Percentiles rank a stretch among this genome's conserved stretches.
phyloP scores from a whole-genome alignment of 1,140 invertebrate species.

The Diabrotica virgifera region DNA sequence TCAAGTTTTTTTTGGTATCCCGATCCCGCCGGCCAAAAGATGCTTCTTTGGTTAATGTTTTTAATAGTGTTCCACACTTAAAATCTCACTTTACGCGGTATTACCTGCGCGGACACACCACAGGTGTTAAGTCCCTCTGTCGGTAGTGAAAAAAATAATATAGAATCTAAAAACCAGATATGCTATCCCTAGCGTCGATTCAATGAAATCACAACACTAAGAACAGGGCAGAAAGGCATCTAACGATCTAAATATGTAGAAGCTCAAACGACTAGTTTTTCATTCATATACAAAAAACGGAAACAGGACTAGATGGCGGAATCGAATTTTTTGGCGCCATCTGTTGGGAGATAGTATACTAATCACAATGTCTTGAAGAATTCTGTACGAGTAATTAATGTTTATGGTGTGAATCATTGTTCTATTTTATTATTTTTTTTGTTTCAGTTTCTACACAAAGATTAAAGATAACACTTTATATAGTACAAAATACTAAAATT shows the following conservation, averaged over 20 bases:
- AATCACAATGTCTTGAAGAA: no score
- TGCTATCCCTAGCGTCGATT: slow-evolving; percentile 10
- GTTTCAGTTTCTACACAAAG: no score
- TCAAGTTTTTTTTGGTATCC: slow-evolving; percentile 23
- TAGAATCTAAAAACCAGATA: slow-evolving; percentile 13
- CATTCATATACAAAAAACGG: slow-evolving; percentile 39
- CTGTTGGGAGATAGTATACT: neutral
- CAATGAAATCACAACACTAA: no score
- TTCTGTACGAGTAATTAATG: no score
- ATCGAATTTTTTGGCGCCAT: slow-evolving; percentile 9
- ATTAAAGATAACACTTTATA: no score
- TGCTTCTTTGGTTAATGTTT: slow-evolving; percentile 32
- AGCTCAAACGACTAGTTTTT: slow-evolving; percentile 42
- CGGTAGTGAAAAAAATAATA: slow-evolving; percentile 42
- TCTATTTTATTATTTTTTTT: no score
- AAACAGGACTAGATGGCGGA: slow-evolving; percentile 29
- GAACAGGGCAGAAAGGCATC: neutral
- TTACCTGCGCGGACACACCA: slow-evolving; percentile 43
- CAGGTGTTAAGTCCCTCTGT: slow-evolving; percentile 47
- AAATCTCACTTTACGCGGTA: slow-evolving; percentile 38
- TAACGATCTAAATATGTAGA: slow-evolving; percentile 30
- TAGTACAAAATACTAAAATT: no score
- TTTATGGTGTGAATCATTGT: no score
- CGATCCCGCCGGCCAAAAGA: slow-evolving; percentile 29
- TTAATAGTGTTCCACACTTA: slow-evolving; percentile 33